These are phyloP conservation scores for Adelosebastes latens DNA, from an alignment of 2,797 vertebrate species.

Conservation along the genomic window DNA sequence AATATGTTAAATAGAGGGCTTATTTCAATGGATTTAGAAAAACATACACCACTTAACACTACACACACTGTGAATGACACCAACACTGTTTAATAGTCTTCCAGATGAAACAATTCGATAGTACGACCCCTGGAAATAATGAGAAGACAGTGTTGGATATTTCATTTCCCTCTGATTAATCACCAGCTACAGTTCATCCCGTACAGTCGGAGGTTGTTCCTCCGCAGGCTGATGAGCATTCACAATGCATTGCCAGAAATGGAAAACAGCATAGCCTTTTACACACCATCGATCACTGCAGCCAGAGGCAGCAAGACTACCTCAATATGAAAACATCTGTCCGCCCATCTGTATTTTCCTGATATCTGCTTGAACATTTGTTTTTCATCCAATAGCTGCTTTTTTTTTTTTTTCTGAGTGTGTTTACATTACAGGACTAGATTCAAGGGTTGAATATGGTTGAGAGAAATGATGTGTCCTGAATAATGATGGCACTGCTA, in stretches of 20 bases:
- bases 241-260: conserved; percentile 27
- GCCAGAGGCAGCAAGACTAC: conserved; percentile 16
- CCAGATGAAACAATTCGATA: conserved; percentile 12
- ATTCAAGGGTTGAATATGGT: not conserved
- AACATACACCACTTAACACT: not conserved
- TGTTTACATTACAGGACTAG: conserved; percentile 4
- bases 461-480: conserved; percentile 16
- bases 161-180: conserved; percentile 58
- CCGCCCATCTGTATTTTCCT: not conserved
- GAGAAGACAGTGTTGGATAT: conserved; percentile 35
- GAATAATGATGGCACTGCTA: conserved; percentile 41
- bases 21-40: conserved; percentile 19
- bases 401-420: not conserved
- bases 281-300: conserved; percentile 39
- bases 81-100: not conserved
- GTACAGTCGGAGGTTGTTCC: conserved; percentile 7
- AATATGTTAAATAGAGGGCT: conserved; percentile 14
- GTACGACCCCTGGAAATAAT: conserved; percentile 42
- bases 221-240: conserved; percentile 40
- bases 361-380: not conserved
- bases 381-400: not conserved
- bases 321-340: conserved; percentile 33
- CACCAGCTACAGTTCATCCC: conserved; percentile 33
- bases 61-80: not conserved
- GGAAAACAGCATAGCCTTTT: conserved; percentile 33